Percentiles rank a stretch among this genome's conserved stretches.
These are phyloP conservation scores for Arenicola marina DNA, from an alignment of 2,888 invertebrate genomes.

Conservation along the genomic window DNA sequence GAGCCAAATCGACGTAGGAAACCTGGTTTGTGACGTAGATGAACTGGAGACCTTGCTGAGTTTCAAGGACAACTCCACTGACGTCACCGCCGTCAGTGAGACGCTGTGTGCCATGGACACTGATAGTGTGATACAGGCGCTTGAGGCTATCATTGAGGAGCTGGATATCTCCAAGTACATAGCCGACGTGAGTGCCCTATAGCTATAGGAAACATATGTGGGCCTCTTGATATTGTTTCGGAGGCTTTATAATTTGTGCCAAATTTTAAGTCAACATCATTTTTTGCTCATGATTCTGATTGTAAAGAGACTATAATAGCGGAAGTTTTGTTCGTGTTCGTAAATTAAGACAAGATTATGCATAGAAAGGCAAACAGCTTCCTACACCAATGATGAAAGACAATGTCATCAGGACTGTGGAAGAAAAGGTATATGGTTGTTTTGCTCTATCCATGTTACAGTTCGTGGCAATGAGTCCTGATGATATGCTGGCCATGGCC, in stretches of 20 bases:
- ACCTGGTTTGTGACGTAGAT: constrained; percentile 16
- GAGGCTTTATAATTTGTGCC: too few relatives aligned
- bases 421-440: neutral
- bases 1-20: constrained; percentile 17
- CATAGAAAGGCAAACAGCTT: too few relatives aligned
- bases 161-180: too few relatives aligned
- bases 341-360: too few relatives aligned
- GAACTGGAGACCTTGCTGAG: constrained; percentile 18
- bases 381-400: too few relatives aligned
- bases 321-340: too few relatives aligned
- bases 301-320: too few relatives aligned
- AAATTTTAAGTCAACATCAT: too few relatives aligned
- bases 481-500: constrained; percentile 29
- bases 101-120: constrained; percentile 40
- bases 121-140: constrained; percentile 28
- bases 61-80: constrained; percentile 20
- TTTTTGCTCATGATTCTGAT: too few relatives aligned
- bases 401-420: neutral
- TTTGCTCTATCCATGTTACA: neutral
- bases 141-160: constrained; percentile 36
- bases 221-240: too few relatives aligned
- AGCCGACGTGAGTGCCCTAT: too few relatives aligned
- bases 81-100: constrained; percentile 35
- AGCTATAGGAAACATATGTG: too few relatives aligned
- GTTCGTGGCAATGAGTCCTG: constrained; percentile 20